These are phyloP conservation scores for human (Homo sapiens) DNA, from an alignment of 2,113 vertebrate genomes.

Conservation along the genomic window DNA sequence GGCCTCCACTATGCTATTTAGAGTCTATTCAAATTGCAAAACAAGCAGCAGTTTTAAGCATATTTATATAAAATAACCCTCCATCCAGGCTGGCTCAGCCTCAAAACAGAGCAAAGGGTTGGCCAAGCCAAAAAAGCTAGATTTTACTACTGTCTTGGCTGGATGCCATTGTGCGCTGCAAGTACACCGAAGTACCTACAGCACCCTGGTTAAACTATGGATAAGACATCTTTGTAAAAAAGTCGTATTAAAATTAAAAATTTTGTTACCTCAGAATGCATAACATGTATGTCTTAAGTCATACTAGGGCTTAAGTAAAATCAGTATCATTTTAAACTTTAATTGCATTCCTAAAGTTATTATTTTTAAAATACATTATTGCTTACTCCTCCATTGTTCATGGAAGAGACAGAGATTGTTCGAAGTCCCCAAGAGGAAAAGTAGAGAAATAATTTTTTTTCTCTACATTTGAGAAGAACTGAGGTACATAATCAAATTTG, in stretches of 20 bases:
- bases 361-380: not conserved
- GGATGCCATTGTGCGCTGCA: not conserved
- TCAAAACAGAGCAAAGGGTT: not conserved
- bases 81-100: not conserved
- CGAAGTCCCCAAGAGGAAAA: not conserved
- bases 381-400: not conserved
- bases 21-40: not conserved
- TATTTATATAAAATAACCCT: not conserved
- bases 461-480: not conserved
- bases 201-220: rapidly evolving
- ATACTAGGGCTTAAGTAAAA: not conserved
- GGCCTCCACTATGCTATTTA: rapidly evolving
- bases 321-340: not conserved
- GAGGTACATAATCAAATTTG: not conserved
- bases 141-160: not conserved
- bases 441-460: not conserved
- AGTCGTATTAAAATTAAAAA: not conserved
- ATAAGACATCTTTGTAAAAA: not conserved
- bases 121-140: not conserved
- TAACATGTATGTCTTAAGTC: not conserved
- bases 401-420: not conserved
- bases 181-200: not conserved
- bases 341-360: not conserved
- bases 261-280: not conserved
- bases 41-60: not conserved